Conservation (phyloP, 2,113 vertebrate genomes). For the Rhabdomys dilectus region DNA sequence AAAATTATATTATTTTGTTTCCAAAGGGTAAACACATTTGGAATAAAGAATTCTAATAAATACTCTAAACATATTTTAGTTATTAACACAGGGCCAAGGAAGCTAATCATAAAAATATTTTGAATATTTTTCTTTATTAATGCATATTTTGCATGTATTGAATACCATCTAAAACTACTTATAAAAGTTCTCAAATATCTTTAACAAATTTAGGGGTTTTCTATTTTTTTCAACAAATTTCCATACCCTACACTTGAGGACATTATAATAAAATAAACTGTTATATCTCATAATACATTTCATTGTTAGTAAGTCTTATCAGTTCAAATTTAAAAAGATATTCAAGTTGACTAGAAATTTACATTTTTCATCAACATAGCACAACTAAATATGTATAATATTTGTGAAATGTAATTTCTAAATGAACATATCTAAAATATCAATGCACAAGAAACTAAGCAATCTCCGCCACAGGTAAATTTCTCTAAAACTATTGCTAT, state of each 20-base stretch:
- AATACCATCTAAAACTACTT: not conserved
- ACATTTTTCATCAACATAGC: not conserved
- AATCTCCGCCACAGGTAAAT: not conserved
- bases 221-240: not conserved
- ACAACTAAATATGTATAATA: not conserved
- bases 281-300: not conserved
- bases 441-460: not conserved
- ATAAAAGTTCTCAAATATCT: not conserved
- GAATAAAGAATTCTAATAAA: not conserved
- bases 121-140: constrained; percentile 22
- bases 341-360: not conserved
- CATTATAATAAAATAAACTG: not conserved
- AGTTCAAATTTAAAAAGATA: not conserved
- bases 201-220: not conserved
- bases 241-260: rapidly evolving
- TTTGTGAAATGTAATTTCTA: not conserved
- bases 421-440: not conserved
- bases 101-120: not conserved
- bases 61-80: not conserved
- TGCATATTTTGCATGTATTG: constrained; percentile 3
- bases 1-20: not conserved
- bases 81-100: not conserved
- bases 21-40: not conserved
- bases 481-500: not conserved
- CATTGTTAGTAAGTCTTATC: not conserved